phyloP scores from a whole-genome alignment of 2,797 vertebrate species.

The Poecilia picta region DNA sequence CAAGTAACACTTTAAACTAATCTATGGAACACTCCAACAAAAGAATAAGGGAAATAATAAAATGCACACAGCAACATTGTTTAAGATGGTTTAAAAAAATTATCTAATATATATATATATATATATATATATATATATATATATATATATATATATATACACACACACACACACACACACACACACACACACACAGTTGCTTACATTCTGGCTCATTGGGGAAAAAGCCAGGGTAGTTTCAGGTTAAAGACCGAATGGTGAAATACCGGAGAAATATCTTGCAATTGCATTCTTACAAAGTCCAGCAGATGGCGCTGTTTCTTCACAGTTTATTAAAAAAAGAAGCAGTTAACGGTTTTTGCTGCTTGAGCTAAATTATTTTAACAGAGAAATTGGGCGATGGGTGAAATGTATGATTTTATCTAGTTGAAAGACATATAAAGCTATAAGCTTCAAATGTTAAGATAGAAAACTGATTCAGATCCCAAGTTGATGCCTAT shows the following conservation, averaged over 20 bases:
- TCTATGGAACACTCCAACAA: neutral
- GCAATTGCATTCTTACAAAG: slow-evolving; percentile 13
- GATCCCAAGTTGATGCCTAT: slow-evolving; percentile 45
- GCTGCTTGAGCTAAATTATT: slow-evolving; percentile 53
- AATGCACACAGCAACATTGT: neutral
- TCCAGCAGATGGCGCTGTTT: slow-evolving; percentile 65
- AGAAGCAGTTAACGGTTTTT: slow-evolving; percentile 55
- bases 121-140: no score
- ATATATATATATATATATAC: no score
- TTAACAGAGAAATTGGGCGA: neutral
- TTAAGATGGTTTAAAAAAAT: neutral
- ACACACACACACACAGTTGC: neutral
- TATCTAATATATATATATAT: neutral
- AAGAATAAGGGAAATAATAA: neutral
- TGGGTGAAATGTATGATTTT: neutral
- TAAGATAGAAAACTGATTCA: accelerated
- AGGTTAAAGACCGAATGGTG: slow-evolving; percentile 16
- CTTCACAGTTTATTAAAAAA: neutral
- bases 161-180: no score
- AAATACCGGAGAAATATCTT: slow-evolving; percentile 57
- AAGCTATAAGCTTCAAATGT: neutral
- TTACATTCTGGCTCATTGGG: neutral
- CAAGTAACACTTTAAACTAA: neutral
- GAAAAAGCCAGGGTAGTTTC: neutral
- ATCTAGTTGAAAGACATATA: neutral